Evolutionary conservation across 1,140 invertebrate species (phyloP).

Genomic region (Zaprionus inermis): DNA sequence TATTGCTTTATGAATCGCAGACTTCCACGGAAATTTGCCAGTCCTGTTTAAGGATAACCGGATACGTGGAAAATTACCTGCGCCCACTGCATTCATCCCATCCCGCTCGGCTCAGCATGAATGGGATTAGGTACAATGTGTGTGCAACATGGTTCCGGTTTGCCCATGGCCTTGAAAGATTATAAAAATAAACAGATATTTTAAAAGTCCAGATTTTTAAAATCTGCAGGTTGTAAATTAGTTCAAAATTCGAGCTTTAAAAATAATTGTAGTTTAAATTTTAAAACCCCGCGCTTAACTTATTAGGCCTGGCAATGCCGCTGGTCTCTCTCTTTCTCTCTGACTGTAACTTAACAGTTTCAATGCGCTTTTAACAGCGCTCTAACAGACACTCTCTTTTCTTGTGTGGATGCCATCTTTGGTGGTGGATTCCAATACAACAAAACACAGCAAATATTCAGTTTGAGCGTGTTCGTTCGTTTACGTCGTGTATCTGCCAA

Average conservation of each 20-base stretch:
- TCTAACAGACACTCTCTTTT: slow-evolving; percentile 38
- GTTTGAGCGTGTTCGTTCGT: slow-evolving; percentile 37
- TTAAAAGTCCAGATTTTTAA: neutral
- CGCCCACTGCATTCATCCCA: neutral
- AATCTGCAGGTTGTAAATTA: neutral
- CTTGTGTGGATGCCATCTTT: slow-evolving; percentile 35
- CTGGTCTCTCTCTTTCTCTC: slow-evolving; percentile 14
- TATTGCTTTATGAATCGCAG: neutral
- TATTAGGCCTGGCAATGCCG: slow-evolving; percentile 57
- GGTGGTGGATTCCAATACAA: slow-evolving; percentile 72
- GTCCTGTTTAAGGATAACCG: neutral
- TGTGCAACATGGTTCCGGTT: slow-evolving; percentile 5
- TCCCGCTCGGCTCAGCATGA: slow-evolving; percentile 41
- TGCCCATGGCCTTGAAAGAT: neutral
- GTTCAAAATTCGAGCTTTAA: neutral
- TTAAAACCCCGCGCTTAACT: slow-evolving; percentile 18
- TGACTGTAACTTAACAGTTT: slow-evolving; percentile 18
- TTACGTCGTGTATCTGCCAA: slow-evolving; percentile 66
- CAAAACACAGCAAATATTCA: slow-evolving; percentile 59
- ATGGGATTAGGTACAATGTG: slow-evolving; percentile 52
- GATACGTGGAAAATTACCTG: slow-evolving; percentile 52
- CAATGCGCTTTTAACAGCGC: slow-evolving; percentile 21
- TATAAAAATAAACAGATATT: slow-evolving; percentile 6
- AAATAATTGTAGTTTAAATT: neutral
- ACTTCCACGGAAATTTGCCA: slow-evolving; percentile 34